Conservation (phyloP, 2,113 vertebrate species). For the Malurus melanocephalus region DNA sequence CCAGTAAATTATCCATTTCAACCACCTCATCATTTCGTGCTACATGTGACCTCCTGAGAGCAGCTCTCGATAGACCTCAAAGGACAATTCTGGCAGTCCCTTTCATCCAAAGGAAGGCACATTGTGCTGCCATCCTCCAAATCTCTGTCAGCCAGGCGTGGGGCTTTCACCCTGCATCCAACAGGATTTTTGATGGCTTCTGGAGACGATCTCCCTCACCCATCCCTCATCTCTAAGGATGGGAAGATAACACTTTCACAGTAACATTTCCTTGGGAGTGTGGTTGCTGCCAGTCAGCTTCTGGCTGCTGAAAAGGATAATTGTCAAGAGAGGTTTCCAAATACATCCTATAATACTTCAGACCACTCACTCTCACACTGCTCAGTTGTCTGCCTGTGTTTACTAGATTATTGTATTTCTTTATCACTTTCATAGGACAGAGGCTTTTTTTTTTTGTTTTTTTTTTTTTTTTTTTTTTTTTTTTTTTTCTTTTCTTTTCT, state of each 20-base stretch:
- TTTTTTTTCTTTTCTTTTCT: neutral
- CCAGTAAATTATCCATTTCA: neutral
- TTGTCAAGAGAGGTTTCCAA: neutral
- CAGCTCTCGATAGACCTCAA: neutral
- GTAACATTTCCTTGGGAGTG: neutral
- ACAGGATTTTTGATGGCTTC: neutral
- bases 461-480: neutral
- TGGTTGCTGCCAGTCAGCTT: neutral
- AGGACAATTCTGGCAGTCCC: neutral
- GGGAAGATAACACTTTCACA: neutral
- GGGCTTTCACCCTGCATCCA: neutral
- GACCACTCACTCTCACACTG: neutral
- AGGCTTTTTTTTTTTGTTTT: neutral
- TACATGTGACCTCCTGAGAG: neutral
- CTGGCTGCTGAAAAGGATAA: neutral
- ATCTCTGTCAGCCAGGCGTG: neutral
- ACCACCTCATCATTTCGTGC: neutral
- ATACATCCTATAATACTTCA: neutral
- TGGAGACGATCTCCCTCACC: neutral
- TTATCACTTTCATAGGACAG: neutral
- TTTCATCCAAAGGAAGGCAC: fast-evolving
- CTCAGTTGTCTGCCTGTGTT: neutral
- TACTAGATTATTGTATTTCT: neutral
- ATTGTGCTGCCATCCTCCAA: fast-evolving
- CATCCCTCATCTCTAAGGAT: neutral